Evolutionary conservation across 2,888 invertebrate species (phyloP), one percentile per base, ranked within the genome.

Genomic region (Crocallis elinguaria): DNA sequence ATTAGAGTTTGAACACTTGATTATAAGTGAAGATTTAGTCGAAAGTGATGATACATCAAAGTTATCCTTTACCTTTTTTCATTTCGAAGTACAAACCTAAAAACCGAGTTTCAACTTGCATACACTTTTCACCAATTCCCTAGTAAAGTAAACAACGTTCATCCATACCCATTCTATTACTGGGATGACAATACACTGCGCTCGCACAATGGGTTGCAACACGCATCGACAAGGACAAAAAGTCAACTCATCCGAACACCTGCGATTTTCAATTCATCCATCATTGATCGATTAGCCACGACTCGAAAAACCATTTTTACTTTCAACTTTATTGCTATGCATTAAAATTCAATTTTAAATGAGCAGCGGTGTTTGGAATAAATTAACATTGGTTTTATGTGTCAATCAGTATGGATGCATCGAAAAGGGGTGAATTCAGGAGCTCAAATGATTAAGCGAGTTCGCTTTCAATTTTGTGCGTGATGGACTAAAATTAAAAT

Each of bases 161-260:
- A 29, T 25, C 37, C 13, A 23, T 7, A 37, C 11, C 1, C 3
- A n/a, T 17, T 12, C 16, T 23, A 23, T 7, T 7, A 8, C 1
- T 23, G 1, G 23, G 6, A 29, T 77, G 75, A 84, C 80, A 84
- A 79, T 78, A 74, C 69, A 59, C 49, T 66, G 61, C 60, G 68
- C 68, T 41, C 43, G 21, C 48, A 59, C 60, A 79, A 78, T 70
- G 64, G 63, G 57, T 57, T 60, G 67, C 69, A 71, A 66, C 70
- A 71, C 66, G 71, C 50, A 64, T 71, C 67, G 64, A 67, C 63
- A 51, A 64, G 57, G 58, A 69, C 66, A 88, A 86, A 85, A 84
- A 80, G 79, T 79, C 76, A 72, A 82, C 78, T 90, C 90, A 89
- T 75, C 75, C 70, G 79, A 79, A 88, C 90, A 91, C 90, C 90